Percentiles rank a stretch among this genome's conserved stretches.
These are phyloP conservation scores for Agrotis segetum DNA, from an alignment of 2,888 invertebrate species.

Conservation along the genomic window DNA sequence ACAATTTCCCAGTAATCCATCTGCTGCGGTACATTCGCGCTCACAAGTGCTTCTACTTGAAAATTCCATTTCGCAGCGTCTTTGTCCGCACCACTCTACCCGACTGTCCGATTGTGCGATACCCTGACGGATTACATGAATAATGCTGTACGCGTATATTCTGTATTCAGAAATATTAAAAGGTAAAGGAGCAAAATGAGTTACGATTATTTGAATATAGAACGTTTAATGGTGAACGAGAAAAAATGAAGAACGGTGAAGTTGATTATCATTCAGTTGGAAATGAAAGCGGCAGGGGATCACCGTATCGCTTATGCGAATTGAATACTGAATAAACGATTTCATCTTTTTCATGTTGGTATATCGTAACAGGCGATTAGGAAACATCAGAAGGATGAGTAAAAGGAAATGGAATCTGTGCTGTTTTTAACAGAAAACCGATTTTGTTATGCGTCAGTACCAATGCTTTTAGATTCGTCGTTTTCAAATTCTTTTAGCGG, in stretches of 20 bases:
- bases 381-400: constrained; percentile 38
- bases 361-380: constrained; percentile 56
- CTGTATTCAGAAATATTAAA: constrained; percentile 56
- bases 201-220: constrained; percentile 51
- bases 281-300: constrained; percentile 47
- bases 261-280: constrained; percentile 53
- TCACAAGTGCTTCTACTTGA: constrained; percentile 70
- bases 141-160: constrained; percentile 64
- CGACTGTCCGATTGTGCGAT: constrained; percentile 73
- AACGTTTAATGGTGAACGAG: constrained; percentile 44
- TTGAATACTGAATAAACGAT: constrained; percentile 55
- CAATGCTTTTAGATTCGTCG: background rate
- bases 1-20: constrained; percentile 64
- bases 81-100: constrained; percentile 70
- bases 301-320: constrained; percentile 55
- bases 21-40: constrained; percentile 54
- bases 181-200: constrained; percentile 56
- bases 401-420: constrained; percentile 37
- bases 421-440: constrained; percentile 34
- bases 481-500: background rate
- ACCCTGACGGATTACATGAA: constrained; percentile 66
- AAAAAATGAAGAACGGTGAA: constrained; percentile 47
- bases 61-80: constrained; percentile 76
- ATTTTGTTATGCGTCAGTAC: background rate
- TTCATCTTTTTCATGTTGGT: constrained; percentile 51